Evolutionary conservation across 2,888 invertebrate genomes (phyloP).

Genomic region (Baccha elongata): DNA sequence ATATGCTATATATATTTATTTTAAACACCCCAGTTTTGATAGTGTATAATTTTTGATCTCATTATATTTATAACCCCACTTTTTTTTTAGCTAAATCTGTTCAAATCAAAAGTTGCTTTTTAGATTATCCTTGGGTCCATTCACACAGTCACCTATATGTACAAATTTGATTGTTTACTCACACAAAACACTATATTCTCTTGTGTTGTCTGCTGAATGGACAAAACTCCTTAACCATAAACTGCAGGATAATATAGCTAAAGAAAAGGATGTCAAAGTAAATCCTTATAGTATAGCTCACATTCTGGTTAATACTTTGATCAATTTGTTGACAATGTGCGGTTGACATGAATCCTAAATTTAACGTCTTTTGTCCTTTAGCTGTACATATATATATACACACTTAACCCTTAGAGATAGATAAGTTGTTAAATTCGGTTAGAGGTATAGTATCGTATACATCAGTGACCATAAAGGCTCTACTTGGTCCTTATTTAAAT

Average conservation of each 20-base stretch:
- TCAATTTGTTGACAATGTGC: slow-evolving; percentile 73
- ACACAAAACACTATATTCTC: not conserved
- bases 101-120: slow-evolving; percentile 69
- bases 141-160: slow-evolving; percentile 28
- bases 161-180: slow-evolving; percentile 19
- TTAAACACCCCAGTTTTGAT: not conserved
- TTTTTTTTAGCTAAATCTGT: slow-evolving; percentile 53
- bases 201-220: slow-evolving; percentile 56
- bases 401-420: slow-evolving; percentile 22
- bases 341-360: slow-evolving; percentile 67
- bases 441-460: not conserved
- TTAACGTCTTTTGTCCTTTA: slow-evolving; percentile 34
- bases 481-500: slow-evolving; percentile 56
- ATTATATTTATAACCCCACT: slow-evolving; percentile 70
- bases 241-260: slow-evolving; percentile 50
- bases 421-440: slow-evolving; percentile 1
- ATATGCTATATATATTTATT: not conserved
- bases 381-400: not conserved
- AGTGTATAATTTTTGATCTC: slow-evolving; percentile 64
- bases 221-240: slow-evolving; percentile 43
- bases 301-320: slow-evolving; percentile 68
- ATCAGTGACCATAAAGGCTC: slow-evolving; percentile 28
- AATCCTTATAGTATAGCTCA: slow-evolving; percentile 64
- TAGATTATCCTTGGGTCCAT: slow-evolving; percentile 25
- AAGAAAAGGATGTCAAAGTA: slow-evolving; percentile 58